These are phyloP conservation scores for Stegodyphus mimosarum DNA, from an alignment of 1,140 invertebrate genomes.

Conservation along the genomic window DNA sequence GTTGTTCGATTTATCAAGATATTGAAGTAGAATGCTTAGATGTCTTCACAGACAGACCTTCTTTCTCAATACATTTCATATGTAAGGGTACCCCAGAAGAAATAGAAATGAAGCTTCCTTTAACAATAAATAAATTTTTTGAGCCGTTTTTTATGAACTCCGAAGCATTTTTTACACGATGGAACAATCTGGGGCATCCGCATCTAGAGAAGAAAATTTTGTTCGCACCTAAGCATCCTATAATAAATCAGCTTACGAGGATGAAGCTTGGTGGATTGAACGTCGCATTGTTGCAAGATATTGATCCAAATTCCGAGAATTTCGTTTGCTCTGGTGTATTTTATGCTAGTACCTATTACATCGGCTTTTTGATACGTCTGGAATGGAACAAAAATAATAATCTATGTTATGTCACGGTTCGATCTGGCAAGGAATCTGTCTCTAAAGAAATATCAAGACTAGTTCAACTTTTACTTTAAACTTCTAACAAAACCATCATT, in stretches of 20 bases:
- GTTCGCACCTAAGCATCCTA: conserved; percentile 89
- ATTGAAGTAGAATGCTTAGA: conserved; percentile 96
- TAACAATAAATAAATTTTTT: conserved; percentile 98
- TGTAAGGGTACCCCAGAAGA: conserved; percentile 88
- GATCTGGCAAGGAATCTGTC: not conserved
- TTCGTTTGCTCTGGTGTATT: conserved; percentile 99
- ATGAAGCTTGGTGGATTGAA: conserved; percentile 93
- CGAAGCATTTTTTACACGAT: conserved; percentile 96
- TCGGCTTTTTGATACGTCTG: conserved; percentile 93
- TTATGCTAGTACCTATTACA: conserved; percentile 91
- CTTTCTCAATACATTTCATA: conserved; percentile 69
- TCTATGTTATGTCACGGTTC: conserved; percentile 79
- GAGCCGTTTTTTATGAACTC: conserved; percentile 98
- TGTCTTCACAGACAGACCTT: conserved; percentile 81
- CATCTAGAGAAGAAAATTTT: conserved; percentile 97
- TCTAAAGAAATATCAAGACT: conserved; percentile 12
- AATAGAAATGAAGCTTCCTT: conserved; percentile 90
- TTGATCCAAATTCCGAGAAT: conserved; percentile 99
- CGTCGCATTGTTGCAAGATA: conserved; percentile 85
- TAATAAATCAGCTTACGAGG: conserved; percentile 86
- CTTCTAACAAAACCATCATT: no score
- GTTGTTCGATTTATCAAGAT: conserved; percentile 97
- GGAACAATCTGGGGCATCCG: conserved; percentile 96
- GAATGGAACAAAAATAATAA: conserved; percentile 98
- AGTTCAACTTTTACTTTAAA: no score